A percentile compares a stretch with the other conserved stretches of the same genome.
Conservation (phyloP, 2,797 vertebrate species). For the Gallinago stenura region DNA sequence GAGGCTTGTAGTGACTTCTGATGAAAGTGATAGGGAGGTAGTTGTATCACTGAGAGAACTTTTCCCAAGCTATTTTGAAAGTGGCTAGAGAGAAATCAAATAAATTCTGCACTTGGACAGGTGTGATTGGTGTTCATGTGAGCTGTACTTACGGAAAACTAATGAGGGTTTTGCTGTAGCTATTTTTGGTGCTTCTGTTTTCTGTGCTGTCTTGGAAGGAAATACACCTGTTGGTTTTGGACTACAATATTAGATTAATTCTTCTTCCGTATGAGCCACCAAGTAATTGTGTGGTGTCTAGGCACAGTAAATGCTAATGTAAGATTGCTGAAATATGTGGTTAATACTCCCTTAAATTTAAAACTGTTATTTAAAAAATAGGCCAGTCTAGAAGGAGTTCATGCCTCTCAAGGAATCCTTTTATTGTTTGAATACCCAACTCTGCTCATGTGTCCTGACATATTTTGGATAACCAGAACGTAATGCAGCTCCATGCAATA, state of each 20-base stretch:
- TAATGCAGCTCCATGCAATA: background rate
- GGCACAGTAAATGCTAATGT: background rate
- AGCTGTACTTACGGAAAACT: background rate
- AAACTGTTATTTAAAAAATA: background rate
- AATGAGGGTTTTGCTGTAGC: background rate
- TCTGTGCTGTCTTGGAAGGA: background rate
- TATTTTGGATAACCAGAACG: background rate
- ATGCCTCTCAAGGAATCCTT: background rate
- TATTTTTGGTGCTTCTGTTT: background rate
- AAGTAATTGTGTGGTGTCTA: background rate
- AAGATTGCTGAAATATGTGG: background rate
- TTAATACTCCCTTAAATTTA: background rate
- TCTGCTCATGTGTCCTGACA: background rate
- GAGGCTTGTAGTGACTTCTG: background rate
- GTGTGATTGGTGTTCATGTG: background rate
- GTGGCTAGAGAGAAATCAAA: background rate
- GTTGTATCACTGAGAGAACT: background rate
- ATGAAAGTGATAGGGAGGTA: background rate
- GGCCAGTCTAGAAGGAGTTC: background rate
- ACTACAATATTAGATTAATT: background rate
- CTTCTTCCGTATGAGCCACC: background rate
- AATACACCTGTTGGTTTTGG: background rate
- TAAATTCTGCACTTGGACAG: background rate
- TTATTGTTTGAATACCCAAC: background rate
- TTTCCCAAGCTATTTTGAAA: background rate